A percentile compares a stretch with the other conserved stretches of the same genome.
phyloP scores from a whole-genome alignment of 1,140 invertebrate species.

The Drosophila repletoides region DNA sequence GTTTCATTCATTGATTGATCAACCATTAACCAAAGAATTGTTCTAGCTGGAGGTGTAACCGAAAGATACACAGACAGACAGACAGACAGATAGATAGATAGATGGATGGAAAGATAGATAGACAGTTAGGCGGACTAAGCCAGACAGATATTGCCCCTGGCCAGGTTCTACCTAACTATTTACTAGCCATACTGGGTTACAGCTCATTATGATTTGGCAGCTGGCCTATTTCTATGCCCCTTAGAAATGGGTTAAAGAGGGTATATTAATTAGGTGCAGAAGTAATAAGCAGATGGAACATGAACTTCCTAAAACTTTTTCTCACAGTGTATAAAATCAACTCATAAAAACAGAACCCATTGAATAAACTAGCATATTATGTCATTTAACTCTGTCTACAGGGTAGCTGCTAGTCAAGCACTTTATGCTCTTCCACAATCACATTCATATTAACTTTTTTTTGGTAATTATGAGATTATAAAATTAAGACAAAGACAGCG shows the following conservation, averaged over 20 bases:
- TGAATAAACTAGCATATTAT: no score
- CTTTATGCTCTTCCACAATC: conserved; percentile 48
- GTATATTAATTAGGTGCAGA: no score
- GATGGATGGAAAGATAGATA: no score
- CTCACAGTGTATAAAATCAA: no score
- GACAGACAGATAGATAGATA: background rate
- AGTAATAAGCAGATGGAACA: no score
- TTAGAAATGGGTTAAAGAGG: no score
- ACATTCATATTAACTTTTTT: conserved; percentile 61
- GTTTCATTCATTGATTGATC: conserved; percentile 38
- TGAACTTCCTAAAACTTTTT: no score
- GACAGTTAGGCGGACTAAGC: background rate
- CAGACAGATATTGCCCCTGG: conserved; percentile 9
- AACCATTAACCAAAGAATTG: conserved; percentile 12
- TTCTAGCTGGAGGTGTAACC: conserved; percentile 26
- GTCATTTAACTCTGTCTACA: no score
- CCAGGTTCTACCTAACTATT: conserved; percentile 30
- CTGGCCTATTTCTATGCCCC: background rate
- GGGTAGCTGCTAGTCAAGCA: background rate
- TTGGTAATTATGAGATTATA: conserved; percentile 61
- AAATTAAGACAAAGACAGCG: conserved; percentile 47
- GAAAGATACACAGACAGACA: conserved; percentile 7
- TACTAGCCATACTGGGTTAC: conserved; percentile 8
- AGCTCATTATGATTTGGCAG: conserved; percentile 62
- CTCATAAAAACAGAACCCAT: no score